phyloP scores from a whole-genome alignment of 2,113 vertebrate species.

The Erinaceus europaeus region DNA sequence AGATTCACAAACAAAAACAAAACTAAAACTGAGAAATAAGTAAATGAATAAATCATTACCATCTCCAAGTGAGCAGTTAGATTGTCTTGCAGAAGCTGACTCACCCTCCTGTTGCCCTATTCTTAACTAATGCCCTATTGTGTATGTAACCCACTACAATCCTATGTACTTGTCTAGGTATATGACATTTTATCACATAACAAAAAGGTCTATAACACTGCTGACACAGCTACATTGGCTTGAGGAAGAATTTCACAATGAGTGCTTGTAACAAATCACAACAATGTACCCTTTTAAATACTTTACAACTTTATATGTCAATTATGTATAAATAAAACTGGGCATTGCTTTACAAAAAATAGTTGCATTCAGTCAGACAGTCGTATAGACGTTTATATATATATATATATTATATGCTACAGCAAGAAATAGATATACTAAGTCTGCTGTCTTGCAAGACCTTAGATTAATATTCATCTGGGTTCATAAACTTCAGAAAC shows the following conservation, averaged over 20 bases:
- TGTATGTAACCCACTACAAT: not conserved
- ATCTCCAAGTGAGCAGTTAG: not conserved
- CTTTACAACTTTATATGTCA: not conserved
- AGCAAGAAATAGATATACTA: not conserved
- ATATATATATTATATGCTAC: not conserved
- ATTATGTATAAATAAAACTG: not conserved
- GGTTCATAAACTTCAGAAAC: constrained; percentile 31
- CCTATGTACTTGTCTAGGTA: not conserved
- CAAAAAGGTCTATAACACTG: not conserved
- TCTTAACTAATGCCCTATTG: no score
- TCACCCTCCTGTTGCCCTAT: not conserved
- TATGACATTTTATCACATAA: not conserved
- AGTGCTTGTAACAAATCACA: not conserved
- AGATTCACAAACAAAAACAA: no score
- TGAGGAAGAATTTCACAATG: not conserved
- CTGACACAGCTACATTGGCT: not conserved
- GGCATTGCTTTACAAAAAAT: not conserved
- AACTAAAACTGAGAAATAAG: no score
- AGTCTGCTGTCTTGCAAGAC: not conserved
- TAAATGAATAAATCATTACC: no score
- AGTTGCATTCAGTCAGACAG: not conserved
- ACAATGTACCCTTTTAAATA: not conserved
- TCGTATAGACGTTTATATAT: not conserved
- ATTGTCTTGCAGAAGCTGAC: not conserved
- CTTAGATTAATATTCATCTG: constrained; percentile 13